Base-by-base conservation (phyloP, 2,888 invertebrate species). In the Ophraella communa region DNA sequence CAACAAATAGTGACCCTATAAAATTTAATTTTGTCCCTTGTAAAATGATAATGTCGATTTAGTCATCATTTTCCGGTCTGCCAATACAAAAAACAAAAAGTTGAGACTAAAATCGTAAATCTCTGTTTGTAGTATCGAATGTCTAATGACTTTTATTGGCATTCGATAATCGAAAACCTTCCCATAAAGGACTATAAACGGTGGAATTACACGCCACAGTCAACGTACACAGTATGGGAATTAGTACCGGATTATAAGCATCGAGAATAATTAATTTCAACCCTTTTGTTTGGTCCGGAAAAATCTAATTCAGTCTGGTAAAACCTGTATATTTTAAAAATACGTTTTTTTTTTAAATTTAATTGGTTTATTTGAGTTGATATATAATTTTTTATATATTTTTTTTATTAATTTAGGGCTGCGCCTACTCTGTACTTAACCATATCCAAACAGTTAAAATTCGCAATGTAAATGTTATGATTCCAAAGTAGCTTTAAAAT, bases 391-490 rank as follows among this genome's bases (percentile, higher is more conserved):
- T n/a, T n/a, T n/a, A n/a, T n/a, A n/a, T n/a, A n/a, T n/a, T n/a
- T n/a, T n/a, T n/a, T 7, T 24, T 17, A 11, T 1, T 11, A 10
- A 44, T 17, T 17, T 42, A 5, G 2, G 4, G 5, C 7, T 45
- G 11, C 1, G 45, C 10, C 45, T 20, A 21, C 11, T 1, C 49
- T 51, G 49, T 51, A 51, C 5, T 2, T 8, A 51, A 17, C 8
- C 1, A 51, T 51, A 27, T 27, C 49, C 49, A 14, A 51, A 24
- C 7, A 27, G 24, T 51, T 11, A 51, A n/a, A n/a, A n/a, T 27
- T 27, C 17, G 10, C n/a, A 27, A 51, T 27, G 49, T 51, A 27
- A 51, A 51, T 51, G 49, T 51, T 51, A 51, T 51, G 49, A 51
- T 51, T 51, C 27, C 27, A 51, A 51, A 51, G 49, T 51, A 51